Evolutionary conservation across 2,113 vertebrate genomes (phyloP), one percentile per base, ranked within the genome.

Genomic region (Boleophthalmus pectinirostris): DNA sequence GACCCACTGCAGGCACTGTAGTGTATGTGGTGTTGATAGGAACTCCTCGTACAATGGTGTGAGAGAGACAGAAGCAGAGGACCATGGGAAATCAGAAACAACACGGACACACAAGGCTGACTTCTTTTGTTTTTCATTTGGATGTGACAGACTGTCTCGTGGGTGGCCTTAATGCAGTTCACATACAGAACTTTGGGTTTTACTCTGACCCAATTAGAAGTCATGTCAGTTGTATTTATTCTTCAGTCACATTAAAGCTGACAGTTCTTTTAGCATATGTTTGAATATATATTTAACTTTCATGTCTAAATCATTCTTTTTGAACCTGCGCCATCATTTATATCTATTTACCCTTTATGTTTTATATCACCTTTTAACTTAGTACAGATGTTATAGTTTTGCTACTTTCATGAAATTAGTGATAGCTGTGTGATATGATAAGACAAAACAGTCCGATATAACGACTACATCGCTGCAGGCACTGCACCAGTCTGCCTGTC

Each of bases 71-170:
- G 61, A 29, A 65, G 70, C 18, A 38, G 53, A 4, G 57, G 67
- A 77, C 86, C 88, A 61, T 69, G 90, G 90, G 88, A 90, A 91
- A 90, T 91, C 86, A 69, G 70, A 71, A 84, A 81, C 87, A 88
- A 84, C 78, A 76, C 25, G 2, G 72, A 73, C 84, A 81, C 90
- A 85, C 89, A 76, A 84, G 66, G 49, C 58, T 78, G 81, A 78
- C 70, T 76, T 66, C 82, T 84, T 66, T 88, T 89, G 84, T 89
- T 79, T 77, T 57, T 57, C 3, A 63, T 66, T 11, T 66, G 69
- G 77, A 53, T 71, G 71, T 89, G 82, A 84, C 75, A 72, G 84
- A 83, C 79, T 75, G 81, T 85, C 68, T 58, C 79, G 53, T 81
- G 38, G 76, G 29, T n/a, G 33, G 15, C 33, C 33, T 38, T 64